These are phyloP conservation scores for Eumaeus atala DNA, from an alignment of 1,140 invertebrate genomes.

Conservation along the genomic window DNA sequence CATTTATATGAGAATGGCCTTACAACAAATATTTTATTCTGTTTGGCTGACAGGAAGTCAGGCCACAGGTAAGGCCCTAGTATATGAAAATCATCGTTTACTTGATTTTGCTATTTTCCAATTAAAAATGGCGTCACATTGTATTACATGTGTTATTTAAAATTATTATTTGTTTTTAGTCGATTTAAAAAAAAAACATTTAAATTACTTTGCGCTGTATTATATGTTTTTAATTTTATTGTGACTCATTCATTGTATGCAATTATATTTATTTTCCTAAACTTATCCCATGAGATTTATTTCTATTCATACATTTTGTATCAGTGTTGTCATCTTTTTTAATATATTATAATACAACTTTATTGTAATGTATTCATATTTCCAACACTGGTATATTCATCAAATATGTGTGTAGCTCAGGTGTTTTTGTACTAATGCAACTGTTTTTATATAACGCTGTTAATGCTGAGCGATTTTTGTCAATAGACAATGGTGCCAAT, in stretches of 20 bases:
- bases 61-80: slow-evolving; percentile 63
- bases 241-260: background rate
- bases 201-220: slow-evolving; percentile 6
- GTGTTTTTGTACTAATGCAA: too few species aligned
- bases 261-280: slow-evolving; percentile 3
- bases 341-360: too few species aligned
- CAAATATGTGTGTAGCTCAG: too few species aligned
- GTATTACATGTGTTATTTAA: slow-evolving; percentile 3
- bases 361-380: too few species aligned
- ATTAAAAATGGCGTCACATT: background rate
- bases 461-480: too few species aligned
- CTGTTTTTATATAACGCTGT: too few species aligned
- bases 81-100: slow-evolving; percentile 25
- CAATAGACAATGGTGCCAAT: too few species aligned
- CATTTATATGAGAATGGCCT: slow-evolving; percentile 10
- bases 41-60: slow-evolving; percentile 71
- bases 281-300: background rate
- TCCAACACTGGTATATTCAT: too few species aligned
- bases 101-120: slow-evolving; percentile 26
- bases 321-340: background rate
- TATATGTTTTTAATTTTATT: background rate
- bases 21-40: slow-evolving; percentile 34
- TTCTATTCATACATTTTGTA: background rate
- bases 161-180: background rate
- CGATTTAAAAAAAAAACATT: background rate